phyloP scores from a whole-genome alignment of 2,797 vertebrate species.

The Cyclura pinguis region DNA sequence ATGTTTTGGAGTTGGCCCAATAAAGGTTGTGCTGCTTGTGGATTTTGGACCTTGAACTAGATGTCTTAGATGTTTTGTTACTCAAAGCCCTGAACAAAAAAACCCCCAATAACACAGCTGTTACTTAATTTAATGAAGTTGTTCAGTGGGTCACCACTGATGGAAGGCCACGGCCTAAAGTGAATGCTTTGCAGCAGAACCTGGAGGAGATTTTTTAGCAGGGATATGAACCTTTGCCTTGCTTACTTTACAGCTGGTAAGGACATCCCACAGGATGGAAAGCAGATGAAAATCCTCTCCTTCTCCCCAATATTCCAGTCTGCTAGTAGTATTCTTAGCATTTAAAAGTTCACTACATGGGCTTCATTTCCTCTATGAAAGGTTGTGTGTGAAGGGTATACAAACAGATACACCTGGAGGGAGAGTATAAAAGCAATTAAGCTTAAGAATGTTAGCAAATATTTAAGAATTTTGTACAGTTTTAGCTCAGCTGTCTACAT shows the following conservation, averaged over 20 bases:
- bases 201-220: neutral
- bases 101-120: too few species aligned
- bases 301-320: neutral
- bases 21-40: too few species aligned
- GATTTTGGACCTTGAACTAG: neutral
- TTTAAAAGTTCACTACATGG: neutral
- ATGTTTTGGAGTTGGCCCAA: too few species aligned
- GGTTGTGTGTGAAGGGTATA: neutral
- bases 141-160: neutral
- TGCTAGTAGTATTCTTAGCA: neutral
- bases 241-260: neutral
- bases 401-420: neutral
- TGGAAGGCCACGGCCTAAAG: neutral
- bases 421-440: slow-evolving; percentile 16
- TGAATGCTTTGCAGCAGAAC: neutral
- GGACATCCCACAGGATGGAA: neutral
- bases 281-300: neutral
- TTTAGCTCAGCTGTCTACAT: slow-evolving; percentile 21
- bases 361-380: neutral
- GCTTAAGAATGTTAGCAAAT: slow-evolving; percentile 9
- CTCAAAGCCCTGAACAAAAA: too few species aligned
- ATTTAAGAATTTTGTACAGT: slow-evolving; percentile 3
- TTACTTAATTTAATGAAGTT: neutral
- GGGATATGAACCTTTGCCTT: neutral
- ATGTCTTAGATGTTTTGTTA: neutral